These are phyloP conservation scores for Leptodactylus fallax DNA, from an alignment of 2,797 vertebrate species.

Conservation along the genomic window DNA sequence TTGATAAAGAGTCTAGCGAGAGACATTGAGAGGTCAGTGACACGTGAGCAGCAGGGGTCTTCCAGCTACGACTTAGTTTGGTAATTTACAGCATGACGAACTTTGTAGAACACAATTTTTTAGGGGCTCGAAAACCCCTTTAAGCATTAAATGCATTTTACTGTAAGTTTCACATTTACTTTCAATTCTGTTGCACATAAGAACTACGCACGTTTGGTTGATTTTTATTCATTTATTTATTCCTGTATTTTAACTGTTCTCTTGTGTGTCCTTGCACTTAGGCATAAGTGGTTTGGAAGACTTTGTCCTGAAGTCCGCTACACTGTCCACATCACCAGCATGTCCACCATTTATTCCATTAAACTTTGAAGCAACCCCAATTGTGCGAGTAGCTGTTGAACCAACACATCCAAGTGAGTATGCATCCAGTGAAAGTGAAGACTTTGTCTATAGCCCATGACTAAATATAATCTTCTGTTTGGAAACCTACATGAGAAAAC, in stretches of 20 bases:
- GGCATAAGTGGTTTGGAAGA: constrained; percentile 93
- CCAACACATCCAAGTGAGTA: constrained; percentile 93
- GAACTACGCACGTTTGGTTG: not conserved
- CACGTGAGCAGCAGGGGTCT: too few species aligned
- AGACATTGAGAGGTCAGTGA: too few species aligned
- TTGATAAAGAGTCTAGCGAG: too few species aligned
- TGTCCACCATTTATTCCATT: constrained; percentile 92
- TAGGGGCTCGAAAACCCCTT: too few species aligned
- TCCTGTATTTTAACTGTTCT: not conserved
- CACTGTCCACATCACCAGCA: constrained; percentile 84
- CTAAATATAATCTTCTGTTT: too few species aligned
- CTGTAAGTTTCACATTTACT: too few species aligned
- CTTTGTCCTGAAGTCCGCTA: constrained; percentile 91
- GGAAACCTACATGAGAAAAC: too few species aligned
- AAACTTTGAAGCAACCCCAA: constrained; percentile 91
- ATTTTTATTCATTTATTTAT: not conserved
- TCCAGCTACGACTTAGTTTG: too few species aligned
- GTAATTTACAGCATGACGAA: too few species aligned
- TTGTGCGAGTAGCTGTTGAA: constrained; percentile 93
- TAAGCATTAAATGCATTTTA: too few species aligned
- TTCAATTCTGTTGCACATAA: not conserved
- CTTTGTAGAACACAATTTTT: too few species aligned
- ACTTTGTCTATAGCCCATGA: too few species aligned
- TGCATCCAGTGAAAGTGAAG: not conserved
- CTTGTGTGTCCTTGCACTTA: constrained; percentile 65